Conservation (phyloP, 2,888 invertebrate species). For the Belgica antarctica region DNA sequence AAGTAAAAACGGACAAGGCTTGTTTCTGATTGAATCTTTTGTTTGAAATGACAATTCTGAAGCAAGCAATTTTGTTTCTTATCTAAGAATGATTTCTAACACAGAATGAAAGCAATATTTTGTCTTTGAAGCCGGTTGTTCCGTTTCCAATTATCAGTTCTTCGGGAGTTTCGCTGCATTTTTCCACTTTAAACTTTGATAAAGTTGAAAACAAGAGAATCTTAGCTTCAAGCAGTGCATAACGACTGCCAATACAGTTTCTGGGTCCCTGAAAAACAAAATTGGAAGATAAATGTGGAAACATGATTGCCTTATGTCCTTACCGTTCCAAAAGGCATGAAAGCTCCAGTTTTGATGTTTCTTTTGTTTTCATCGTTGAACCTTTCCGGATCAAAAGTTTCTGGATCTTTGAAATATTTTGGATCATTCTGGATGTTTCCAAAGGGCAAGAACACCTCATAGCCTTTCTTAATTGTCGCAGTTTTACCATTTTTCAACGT, state of each 20-base stretch:
- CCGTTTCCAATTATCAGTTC: not conserved
- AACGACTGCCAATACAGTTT: constrained; percentile 22
- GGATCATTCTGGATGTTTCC: constrained; percentile 6
- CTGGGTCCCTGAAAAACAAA: constrained; percentile 1
- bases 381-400: constrained; percentile 26
- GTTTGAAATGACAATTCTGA: too few species aligned
- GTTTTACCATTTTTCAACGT: not conserved
- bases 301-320: not conserved
- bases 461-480: not conserved
- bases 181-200: not conserved
- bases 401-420: constrained; percentile 22
- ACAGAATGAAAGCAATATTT: too few species aligned
- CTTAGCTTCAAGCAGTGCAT: constrained; percentile 33
- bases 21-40: too few species aligned
- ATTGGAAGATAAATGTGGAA: not conserved
- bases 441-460: not conserved
- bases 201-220: not conserved
- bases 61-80: too few species aligned
- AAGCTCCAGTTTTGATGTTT: constrained; percentile 7
- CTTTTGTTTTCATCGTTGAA: constrained; percentile 34
- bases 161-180: constrained; percentile 17
- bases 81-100: too few species aligned
- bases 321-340: constrained; percentile 30
- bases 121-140: not conserved
- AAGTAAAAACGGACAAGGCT: too few species aligned